A percentile compares a stretch with the other conserved stretches of the same genome.
phyloP scores from a whole-genome alignment of 2,888 invertebrate species.

The Zygothrica quintamaculata region DNA sequence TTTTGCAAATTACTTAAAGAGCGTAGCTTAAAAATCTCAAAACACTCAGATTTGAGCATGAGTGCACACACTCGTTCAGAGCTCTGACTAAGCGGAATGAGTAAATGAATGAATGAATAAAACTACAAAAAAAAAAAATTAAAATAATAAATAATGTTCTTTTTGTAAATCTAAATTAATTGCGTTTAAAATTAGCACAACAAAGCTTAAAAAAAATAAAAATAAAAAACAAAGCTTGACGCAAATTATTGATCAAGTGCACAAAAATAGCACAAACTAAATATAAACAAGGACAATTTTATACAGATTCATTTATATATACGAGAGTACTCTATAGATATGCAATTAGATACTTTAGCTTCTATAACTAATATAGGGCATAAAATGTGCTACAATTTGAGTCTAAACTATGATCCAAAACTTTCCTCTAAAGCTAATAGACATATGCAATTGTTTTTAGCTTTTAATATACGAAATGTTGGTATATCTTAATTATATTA shows the following conservation, averaged over 20 bases:
- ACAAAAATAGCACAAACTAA: conserved; percentile 54
- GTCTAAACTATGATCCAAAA: too few species aligned
- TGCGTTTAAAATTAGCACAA: conserved; percentile 60
- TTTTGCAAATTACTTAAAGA: conserved; percentile 56
- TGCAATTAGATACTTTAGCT: too few species aligned
- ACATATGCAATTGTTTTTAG: too few species aligned
- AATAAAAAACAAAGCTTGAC: conserved; percentile 38
- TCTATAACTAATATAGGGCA: too few species aligned
- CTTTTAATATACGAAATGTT: too few species aligned
- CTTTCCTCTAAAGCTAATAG: too few species aligned
- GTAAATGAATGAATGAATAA: conserved; percentile 33
- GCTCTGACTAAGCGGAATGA: conserved; percentile 17
- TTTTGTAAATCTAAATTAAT: conserved; percentile 60
- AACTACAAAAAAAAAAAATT: conserved; percentile 22
- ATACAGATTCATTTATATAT: too few species aligned
- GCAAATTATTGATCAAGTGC: conserved; percentile 53
- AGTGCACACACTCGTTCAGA: conserved; percentile 41
- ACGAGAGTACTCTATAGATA: too few species aligned
- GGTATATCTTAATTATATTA: too few species aligned
- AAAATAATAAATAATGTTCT: too few species aligned
- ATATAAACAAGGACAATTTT: conserved; percentile 1
- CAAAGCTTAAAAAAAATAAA: conserved; percentile 17
- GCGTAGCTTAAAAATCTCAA: conserved; percentile 12
- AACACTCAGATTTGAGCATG: conserved; percentile 25
- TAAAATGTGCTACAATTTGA: too few species aligned